These are phyloP conservation scores for Cremastinae sp. DNA, from an alignment of 2,888 invertebrate species.

Conservation along the genomic window DNA sequence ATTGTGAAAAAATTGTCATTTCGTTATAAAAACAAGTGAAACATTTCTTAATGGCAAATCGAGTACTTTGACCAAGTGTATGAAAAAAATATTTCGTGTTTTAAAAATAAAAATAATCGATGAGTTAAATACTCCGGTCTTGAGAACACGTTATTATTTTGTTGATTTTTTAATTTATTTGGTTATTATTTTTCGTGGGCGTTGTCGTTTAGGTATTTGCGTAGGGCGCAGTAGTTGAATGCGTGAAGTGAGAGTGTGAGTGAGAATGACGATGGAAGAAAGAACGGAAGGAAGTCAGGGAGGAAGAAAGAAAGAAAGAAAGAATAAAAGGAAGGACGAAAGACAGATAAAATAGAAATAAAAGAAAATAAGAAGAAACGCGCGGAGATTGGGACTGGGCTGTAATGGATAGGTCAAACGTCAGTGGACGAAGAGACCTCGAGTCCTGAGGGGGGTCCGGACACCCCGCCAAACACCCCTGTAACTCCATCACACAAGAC, in stretches of 20 bases:
- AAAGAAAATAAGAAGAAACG: conserved; percentile 67
- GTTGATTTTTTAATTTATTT: conserved; percentile 59
- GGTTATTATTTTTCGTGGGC: conserved; percentile 75
- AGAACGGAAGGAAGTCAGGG: conserved; percentile 36
- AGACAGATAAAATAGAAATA: conserved; percentile 68
- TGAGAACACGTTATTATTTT: conserved; percentile 68
- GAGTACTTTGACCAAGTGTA: too few species aligned
- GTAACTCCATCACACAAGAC: conserved; percentile 78
- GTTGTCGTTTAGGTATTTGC: conserved; percentile 78
- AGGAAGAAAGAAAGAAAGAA: conserved; percentile 25
- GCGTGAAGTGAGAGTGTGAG: conserved; percentile 64
- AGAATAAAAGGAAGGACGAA: conserved; percentile 39
- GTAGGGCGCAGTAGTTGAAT: conserved; percentile 77
- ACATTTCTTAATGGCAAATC: too few species aligned
- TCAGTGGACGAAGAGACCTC: conserved; percentile 77
- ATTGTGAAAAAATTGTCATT: too few species aligned
- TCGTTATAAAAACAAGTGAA: too few species aligned
- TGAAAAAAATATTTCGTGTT: too few species aligned
- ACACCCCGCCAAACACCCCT: conserved; percentile 79
- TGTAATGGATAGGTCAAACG: conserved; percentile 80
- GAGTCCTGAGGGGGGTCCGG: conserved; percentile 77
- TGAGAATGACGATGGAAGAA: conserved; percentile 66
- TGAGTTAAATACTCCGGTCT: conserved; percentile 71
- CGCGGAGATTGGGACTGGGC: conserved; percentile 78
- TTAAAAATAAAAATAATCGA: too few species aligned